Evolutionary conservation across 2,113 vertebrate species (phyloP), one percentile per base, ranked within the genome.

Genomic region (Corythoichthys haematopterus): DNA sequence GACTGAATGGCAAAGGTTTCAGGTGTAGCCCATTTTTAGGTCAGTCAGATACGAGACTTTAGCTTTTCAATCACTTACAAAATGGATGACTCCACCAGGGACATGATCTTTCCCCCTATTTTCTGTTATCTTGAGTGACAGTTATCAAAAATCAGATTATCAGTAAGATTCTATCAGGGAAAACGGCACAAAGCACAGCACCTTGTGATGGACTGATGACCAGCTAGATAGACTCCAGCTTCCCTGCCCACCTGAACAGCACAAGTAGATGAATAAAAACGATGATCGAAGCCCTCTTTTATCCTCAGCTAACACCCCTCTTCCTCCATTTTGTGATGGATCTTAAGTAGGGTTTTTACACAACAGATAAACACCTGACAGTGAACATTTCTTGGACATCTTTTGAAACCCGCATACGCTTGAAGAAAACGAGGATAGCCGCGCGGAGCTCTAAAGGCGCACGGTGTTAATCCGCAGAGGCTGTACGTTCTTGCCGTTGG

Each of bases 401-500:
- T 70, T 70, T 71, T 71, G 56, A 78, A 66, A 79, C 65, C 61
- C 73, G 63, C 63, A 59, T 15, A 20, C 55, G 45, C 52, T 35
- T 57, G 52, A 46, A 56, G 68, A 69, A 51, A 47, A 3, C 0
- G 2, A 59, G 16, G 59, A 8, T 0, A 33, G 56, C 8, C 2
- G 33, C 10, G 46, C 1, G 67, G 6, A 3, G 68, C 68, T 75
- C 76, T 86, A 99, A 84, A 98, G 95, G 14, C 97, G 96, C 2
- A 99, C 93, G 0, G 96, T 98, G 89, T 98, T 99, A 90, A 99
- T 98, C 4, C 96, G 91, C 66, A 98, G 83, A 0, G 97, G 97
- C 74, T 99, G 97, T 65, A 99, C 97, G 0, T 99, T 99, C 85
- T 98, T 99, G 63, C 97, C 96, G 0, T 98, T 98, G 72, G 97